Conservation (phyloP, 2,888 invertebrate genomes). For the Synanthedon vespiformis region DNA sequence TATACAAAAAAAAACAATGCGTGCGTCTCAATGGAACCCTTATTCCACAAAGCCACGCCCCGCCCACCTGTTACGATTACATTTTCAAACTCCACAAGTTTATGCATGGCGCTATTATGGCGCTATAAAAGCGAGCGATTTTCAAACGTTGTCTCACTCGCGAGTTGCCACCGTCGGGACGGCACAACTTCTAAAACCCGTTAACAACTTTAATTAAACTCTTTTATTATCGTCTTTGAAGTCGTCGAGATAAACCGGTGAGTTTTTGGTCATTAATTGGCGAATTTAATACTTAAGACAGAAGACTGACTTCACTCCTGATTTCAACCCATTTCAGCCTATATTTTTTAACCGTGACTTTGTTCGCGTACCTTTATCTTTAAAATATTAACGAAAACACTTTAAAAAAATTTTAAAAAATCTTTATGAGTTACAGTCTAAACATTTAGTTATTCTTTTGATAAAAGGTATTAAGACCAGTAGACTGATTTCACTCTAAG, state of each 20-base stretch:
- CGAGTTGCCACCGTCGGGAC: slow-evolving; percentile 1
- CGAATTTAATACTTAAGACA: background rate
- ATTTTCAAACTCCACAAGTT: slow-evolving; percentile 8
- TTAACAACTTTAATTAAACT: slow-evolving; percentile 1
- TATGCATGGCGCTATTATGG: slow-evolving; percentile 3
- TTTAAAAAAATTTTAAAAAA: too few relatives aligned
- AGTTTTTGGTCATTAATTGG: slow-evolving; percentile 2
- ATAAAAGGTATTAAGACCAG: too few relatives aligned
- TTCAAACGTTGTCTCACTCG: slow-evolving; percentile 1
- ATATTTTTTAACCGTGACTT: too few relatives aligned
- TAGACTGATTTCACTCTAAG: too few relatives aligned
- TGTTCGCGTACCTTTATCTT: too few relatives aligned
- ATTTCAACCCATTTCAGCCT: too few relatives aligned
- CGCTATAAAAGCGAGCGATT: slow-evolving; percentile 5
- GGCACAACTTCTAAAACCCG: slow-evolving; percentile 1
- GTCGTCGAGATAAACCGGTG: slow-evolving; percentile 3
- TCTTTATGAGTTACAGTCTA: too few relatives aligned
- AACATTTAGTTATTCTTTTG: too few relatives aligned
- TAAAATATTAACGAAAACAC: too few relatives aligned
- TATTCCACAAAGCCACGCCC: slow-evolving; percentile 4
- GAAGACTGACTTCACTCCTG: too few relatives aligned
- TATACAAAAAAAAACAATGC: too few relatives aligned
- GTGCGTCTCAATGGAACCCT: background rate
- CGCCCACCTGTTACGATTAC: slow-evolving; percentile 25
- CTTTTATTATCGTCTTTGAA: slow-evolving; percentile 3